Percentiles rank a stretch among this genome's conserved stretches.
Evolutionary conservation across 30 jellyfish, hydroid and myxozoan genomes (phyloP).

Genomic region (Chrysaora quinquecirrha): DNA sequence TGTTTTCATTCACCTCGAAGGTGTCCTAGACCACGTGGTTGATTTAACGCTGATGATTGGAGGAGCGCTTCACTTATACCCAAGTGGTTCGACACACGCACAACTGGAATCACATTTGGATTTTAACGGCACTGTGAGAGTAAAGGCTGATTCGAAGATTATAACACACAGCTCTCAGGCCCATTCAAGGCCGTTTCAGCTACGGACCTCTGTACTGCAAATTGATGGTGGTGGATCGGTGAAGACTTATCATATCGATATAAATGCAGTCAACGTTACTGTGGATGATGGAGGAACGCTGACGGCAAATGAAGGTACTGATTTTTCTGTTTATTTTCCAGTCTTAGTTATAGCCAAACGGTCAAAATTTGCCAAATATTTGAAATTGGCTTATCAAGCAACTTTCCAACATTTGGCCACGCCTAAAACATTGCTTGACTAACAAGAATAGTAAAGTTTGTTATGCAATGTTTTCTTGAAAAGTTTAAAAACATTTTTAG

Average conservation of each 20-base stretch:
- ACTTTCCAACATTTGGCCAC: too few species aligned
- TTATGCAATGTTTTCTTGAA: too few species aligned
- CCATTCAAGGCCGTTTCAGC: slow-evolving; percentile 14
- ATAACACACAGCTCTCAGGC: slow-evolving; percentile 53
- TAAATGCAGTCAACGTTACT: slow-evolving; percentile 45
- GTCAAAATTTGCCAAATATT: too few species aligned
- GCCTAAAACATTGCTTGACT: too few species aligned
- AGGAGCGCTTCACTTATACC: slow-evolving; percentile 42
- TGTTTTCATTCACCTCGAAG: slow-evolving; percentile 61
- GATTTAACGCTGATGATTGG: slow-evolving; percentile 62
- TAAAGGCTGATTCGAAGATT: slow-evolving; percentile 59
- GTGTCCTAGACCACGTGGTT: slow-evolving; percentile 61
- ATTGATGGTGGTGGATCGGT: slow-evolving; percentile 66
- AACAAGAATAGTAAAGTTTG: too few species aligned
- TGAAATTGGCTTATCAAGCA: too few species aligned
- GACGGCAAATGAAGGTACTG: slow-evolving; percentile 53
- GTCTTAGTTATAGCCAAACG: background rate
- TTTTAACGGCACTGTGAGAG: slow-evolving; percentile 61
- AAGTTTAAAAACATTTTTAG: too few species aligned
- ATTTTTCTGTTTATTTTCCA: background rate
- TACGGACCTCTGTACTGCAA: slow-evolving; percentile 30
- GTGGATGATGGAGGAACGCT: slow-evolving; percentile 66
- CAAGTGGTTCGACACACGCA: slow-evolving; percentile 55
- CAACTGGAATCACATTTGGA: slow-evolving; percentile 42
- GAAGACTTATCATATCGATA: slow-evolving; percentile 12